A percentile compares a stretch with the other conserved stretches of the same genome.
Evolutionary conservation across 2,113 vertebrate genomes (phyloP).

Genomic region (Lontra canadensis): DNA sequence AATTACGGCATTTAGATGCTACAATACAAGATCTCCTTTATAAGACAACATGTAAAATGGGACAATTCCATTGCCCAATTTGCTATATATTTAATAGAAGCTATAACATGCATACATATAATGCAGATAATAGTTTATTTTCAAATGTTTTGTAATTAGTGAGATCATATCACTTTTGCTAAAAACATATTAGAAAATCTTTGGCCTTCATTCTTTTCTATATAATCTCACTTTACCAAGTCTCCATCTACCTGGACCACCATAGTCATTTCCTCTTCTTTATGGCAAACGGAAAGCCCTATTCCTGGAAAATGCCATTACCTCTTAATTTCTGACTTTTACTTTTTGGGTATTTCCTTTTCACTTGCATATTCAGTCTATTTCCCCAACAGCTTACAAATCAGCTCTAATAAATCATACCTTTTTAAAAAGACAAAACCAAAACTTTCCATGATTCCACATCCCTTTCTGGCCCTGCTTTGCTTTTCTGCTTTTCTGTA

Average conservation of each 20-base stretch:
- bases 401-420: background rate
- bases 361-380: background rate
- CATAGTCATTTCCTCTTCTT: background rate
- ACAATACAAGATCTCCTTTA: background rate
- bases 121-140: background rate
- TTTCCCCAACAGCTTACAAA: background rate
- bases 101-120: background rate
- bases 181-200: background rate
- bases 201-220: background rate
- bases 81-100: background rate
- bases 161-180: background rate
- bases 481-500: background rate
- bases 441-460: background rate
- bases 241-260: background rate
- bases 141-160: conserved; percentile 7
- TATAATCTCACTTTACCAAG: background rate
- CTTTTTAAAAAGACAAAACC: background rate
- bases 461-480: background rate
- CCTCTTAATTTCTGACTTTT: background rate
- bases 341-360: background rate
- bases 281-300: background rate
- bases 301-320: background rate
- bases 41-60: background rate
- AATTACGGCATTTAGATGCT: background rate
- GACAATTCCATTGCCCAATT: background rate